These are phyloP conservation scores for Pyrgilauda ruficollis DNA, from an alignment of 2,113 vertebrate genomes.

Conservation along the genomic window DNA sequence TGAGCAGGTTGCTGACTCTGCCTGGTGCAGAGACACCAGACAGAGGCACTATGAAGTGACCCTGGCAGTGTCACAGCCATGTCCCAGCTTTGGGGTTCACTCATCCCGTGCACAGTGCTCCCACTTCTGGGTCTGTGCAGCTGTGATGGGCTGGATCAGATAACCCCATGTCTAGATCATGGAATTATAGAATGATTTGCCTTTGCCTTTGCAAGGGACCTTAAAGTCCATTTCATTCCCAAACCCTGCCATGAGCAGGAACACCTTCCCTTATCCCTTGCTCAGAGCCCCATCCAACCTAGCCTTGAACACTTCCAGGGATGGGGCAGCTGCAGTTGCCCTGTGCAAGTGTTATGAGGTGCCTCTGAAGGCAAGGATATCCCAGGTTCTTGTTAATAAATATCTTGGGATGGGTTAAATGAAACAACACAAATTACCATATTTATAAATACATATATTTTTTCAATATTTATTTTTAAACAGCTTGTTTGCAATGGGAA, in stretches of 20 bases:
- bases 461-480: neutral
- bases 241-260: neutral
- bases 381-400: neutral
- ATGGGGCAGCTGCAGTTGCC: neutral
- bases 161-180: neutral
- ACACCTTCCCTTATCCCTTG: neutral
- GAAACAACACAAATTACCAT: neutral
- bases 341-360: neutral
- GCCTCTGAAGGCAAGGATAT: neutral
- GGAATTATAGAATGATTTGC: neutral
- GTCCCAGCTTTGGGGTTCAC: neutral
- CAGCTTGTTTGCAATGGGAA: neutral
- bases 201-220: neutral
- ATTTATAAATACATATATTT: neutral
- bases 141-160: accelerated
- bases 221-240: neutral
- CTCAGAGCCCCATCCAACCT: neutral
- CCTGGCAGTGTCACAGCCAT: neutral
- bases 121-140: neutral
- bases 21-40: neutral
- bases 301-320: neutral
- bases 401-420: neutral
- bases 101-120: neutral
- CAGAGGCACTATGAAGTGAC: neutral
- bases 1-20: neutral